phyloP scores from a whole-genome alignment of 1,140 invertebrate species.

The Branchinecta lynchi region DNA sequence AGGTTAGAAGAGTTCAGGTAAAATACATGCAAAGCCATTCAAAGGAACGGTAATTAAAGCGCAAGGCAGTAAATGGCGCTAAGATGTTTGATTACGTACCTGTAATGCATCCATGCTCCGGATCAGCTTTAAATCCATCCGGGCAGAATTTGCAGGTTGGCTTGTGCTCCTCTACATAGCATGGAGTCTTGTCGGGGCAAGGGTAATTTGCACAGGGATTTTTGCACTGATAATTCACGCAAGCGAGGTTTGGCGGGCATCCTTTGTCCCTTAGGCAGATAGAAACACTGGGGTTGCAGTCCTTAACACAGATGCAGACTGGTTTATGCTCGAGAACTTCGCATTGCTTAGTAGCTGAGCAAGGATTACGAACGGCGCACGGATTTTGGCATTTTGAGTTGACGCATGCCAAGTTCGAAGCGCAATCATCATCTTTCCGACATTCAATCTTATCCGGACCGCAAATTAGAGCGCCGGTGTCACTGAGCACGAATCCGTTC shows the following conservation, averaged over 20 bases:
- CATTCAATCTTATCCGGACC: slow-evolving; percentile 46
- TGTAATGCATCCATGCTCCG: slow-evolving; percentile 82
- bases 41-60: no score
- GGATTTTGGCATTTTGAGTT: slow-evolving; percentile 67
- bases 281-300: slow-evolving; percentile 65
- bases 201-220: slow-evolving; percentile 64
- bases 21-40: no score
- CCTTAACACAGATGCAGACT: slow-evolving; percentile 66
- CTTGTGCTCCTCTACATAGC: slow-evolving; percentile 79
- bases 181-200: slow-evolving; percentile 63
- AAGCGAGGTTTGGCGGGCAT: slow-evolving; percentile 63
- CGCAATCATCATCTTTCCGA: slow-evolving; percentile 60
- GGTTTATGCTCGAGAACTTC: slow-evolving; percentile 67
- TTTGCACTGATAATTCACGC: slow-evolving; percentile 72
- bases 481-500: slow-evolving; percentile 66
- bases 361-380: slow-evolving; percentile 42
- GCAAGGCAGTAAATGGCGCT: no score
- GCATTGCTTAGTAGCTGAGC: slow-evolving; percentile 61
- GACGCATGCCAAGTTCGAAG: slow-evolving; percentile 64
- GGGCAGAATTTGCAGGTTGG: slow-evolving; percentile 87
- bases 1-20: no score
- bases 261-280: slow-evolving; percentile 76
- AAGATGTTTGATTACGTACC: slow-evolving; percentile 44
- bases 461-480: slow-evolving; percentile 62
- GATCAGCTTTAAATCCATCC: slow-evolving; percentile 67